A percentile compares a stretch with the other conserved stretches of the same genome.
phyloP scores from a whole-genome alignment of 2,113 vertebrate species.

The Nibea albiflora region DNA sequence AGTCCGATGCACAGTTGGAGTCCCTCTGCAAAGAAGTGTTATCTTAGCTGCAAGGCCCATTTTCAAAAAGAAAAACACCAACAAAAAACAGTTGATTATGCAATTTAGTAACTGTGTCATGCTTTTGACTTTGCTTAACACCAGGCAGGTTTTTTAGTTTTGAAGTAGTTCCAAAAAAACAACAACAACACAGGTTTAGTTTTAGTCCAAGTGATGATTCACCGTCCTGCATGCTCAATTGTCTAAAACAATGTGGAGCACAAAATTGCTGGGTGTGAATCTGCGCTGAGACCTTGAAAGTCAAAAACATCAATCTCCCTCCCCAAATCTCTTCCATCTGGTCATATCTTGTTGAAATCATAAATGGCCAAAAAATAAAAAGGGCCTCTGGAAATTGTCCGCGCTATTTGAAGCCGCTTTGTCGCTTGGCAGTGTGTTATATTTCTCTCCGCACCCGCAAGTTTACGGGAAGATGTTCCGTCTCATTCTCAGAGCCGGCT shows the following conservation, averaged over 20 bases:
- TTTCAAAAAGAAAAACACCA: conserved; percentile 27
- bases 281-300: background rate
- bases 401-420: background rate
- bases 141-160: background rate
- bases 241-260: background rate
- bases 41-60: conserved; percentile 16
- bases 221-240: conserved; percentile 7
- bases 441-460: background rate
- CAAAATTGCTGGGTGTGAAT: background rate
- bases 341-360: background rate
- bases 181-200: background rate
- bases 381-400: background rate
- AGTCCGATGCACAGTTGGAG: conserved; percentile 43
- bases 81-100: conserved; percentile 27
- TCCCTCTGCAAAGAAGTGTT: conserved; percentile 36
- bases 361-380: conserved; percentile 10
- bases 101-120: background rate
- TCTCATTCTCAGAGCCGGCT: background rate
- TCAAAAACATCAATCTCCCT: background rate
- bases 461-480: background rate
- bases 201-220: conserved; percentile 4
- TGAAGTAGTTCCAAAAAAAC: background rate
- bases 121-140: conserved; percentile 21
- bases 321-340: background rate
- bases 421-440: conserved; percentile 7